Percentiles rank a stretch among this genome's conserved stretches.
phyloP scores from a whole-genome alignment of 1,140 invertebrate species.

The Platorchestia sp. region DNA sequence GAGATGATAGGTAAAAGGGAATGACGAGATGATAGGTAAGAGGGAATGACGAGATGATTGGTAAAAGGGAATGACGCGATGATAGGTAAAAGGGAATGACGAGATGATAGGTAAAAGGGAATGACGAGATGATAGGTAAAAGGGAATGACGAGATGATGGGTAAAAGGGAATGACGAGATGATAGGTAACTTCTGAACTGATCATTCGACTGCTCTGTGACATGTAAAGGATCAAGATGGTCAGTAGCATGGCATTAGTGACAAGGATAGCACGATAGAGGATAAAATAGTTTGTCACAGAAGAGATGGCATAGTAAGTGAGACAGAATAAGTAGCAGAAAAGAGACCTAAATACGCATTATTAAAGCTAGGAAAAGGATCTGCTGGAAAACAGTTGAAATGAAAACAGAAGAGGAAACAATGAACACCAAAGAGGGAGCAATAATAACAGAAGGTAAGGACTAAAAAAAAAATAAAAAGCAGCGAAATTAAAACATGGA shows the following conservation, averaged over 20 bases:
- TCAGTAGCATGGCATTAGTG: background rate
- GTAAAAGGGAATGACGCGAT: too few relatives aligned
- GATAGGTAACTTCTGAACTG: background rate
- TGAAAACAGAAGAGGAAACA: background rate
- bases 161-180: background rate
- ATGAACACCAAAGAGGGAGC: background rate
- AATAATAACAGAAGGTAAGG: background rate
- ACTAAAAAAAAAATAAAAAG: background rate
- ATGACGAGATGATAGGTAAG: too few relatives aligned
- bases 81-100: background rate
- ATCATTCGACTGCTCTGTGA: background rate
- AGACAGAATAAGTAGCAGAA: background rate
- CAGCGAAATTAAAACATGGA: background rate
- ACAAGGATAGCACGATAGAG: background rate
- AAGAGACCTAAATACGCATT: background rate
- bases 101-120: background rate
- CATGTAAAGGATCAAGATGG: background rate
- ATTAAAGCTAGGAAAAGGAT: background rate
- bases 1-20: background rate
- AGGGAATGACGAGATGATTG: background rate
- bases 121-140: background rate
- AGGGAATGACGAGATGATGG: background rate
- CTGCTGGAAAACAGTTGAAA: background rate
- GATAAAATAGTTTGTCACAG: background rate
- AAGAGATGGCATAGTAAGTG: background rate